Conservation (phyloP, 1,140 invertebrate species). For the Coenobita brevimanus region DNA sequence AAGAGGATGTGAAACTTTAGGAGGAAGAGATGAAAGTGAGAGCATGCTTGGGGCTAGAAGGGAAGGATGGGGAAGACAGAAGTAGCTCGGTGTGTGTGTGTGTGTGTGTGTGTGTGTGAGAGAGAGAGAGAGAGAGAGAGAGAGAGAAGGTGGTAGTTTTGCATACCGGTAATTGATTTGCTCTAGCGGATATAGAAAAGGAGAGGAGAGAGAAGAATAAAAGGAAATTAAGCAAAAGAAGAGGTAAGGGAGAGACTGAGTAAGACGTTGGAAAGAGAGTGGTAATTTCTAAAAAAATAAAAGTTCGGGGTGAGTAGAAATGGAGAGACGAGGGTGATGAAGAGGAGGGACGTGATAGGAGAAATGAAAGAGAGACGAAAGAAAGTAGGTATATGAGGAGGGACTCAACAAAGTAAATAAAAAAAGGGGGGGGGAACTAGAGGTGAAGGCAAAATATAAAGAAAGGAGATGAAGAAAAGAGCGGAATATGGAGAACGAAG, state of each 20-base stretch:
- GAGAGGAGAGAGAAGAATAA: not conserved
- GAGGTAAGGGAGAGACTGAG: not conserved
- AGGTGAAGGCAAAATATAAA: not conserved
- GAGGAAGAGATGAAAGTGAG: not conserved
- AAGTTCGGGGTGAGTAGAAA: not conserved
- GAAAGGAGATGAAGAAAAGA: not conserved
- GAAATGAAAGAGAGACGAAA: not conserved
- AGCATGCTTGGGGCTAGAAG: not conserved
- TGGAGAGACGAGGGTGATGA: not conserved
- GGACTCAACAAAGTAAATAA: not conserved
- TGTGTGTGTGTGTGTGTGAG: not conserved
- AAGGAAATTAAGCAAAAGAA: not conserved
- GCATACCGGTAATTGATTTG: too few species aligned
- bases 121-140: not conserved
- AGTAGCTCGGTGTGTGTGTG: not conserved
- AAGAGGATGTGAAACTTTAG: not conserved
- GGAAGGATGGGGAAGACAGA: not conserved
- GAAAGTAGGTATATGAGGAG: not conserved
- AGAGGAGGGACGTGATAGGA: not conserved
- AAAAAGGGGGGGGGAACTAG: not conserved
- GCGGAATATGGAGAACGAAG: not conserved
- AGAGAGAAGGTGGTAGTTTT: too few species aligned
- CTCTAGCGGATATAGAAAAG: too few species aligned
- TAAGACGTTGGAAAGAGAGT: not conserved
- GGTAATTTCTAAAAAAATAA: not conserved